Conservation (phyloP, 2,113 vertebrate species). For the Dasypus novemcinctus region DNA sequence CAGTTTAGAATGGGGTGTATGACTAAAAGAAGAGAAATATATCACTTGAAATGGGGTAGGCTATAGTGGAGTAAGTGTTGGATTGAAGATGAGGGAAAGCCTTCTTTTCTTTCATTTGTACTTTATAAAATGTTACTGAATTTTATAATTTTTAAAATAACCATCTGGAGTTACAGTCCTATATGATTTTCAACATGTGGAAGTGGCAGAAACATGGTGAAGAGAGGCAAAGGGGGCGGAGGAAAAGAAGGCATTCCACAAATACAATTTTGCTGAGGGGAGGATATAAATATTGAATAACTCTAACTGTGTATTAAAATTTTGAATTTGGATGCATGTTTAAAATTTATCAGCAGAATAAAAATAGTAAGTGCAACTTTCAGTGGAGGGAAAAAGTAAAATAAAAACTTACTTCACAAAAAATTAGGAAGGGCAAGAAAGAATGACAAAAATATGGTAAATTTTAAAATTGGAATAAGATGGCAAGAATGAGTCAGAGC, state of each 20-base stretch:
- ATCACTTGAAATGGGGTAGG: neutral
- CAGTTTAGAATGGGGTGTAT: neutral
- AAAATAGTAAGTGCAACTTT: neutral
- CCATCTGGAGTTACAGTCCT: neutral
- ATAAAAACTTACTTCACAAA: neutral
- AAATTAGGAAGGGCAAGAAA: neutral
- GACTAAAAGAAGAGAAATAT: neutral
- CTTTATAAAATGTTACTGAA: neutral
- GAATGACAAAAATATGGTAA: neutral
- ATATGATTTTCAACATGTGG: neutral
- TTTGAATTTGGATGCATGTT: neutral
- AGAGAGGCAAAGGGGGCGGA: neutral
- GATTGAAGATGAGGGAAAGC: neutral
- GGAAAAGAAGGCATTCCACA: neutral
- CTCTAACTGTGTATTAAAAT: neutral
- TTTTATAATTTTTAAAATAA: neutral
- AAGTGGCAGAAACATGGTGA: neutral
- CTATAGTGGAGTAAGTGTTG: neutral
- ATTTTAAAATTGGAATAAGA: neutral
- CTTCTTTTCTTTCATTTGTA: neutral
- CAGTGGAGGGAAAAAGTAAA: neutral
- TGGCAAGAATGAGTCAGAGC: neutral
- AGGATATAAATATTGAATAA: neutral
- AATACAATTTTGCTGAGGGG: neutral
- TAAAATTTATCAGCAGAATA: neutral